Evolutionary conservation across 2,797 vertebrate species (phyloP), one percentile per base, ranked within the genome.

Genomic region (Poeciliopsis presidionis): DNA sequence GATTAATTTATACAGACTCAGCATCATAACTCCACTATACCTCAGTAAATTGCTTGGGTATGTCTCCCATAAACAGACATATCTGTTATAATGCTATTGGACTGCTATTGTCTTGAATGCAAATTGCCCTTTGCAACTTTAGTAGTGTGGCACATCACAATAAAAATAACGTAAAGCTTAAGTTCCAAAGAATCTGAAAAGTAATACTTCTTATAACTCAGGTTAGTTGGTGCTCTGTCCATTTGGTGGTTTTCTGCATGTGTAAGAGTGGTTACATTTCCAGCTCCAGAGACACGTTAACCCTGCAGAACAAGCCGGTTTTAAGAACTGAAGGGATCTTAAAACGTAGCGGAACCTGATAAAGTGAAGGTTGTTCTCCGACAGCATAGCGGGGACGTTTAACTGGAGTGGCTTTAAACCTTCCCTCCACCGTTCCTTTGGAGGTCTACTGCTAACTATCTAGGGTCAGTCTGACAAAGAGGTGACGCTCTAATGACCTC

Each of bases 401-500:
- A 83, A 81, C 57, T 76, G 67, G 30, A 74, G 84, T 73, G 55
- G 73, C 73, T 51, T 78, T 47, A 28, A 4, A 49, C 73, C 81
- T 86, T 87, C 92, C 81, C 74, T 9, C 79, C 84, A 78, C 80
- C 13, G 13, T 47, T 71, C 88, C 77, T 79, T 93, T 93, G 84
- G 86, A 93, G 91, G 14, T 80, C 78, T 76, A 74, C 84, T 91
- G 91, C 81, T 81, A 94, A 95, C 92, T 92, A 89, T 47, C 81
- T 63, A 81, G 43, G 77, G 86, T 87, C 86, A 89, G 81, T 74
- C 87, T 93, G 80, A 89, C 94, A 91, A 83, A 51, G 78, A 94
- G 89, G 91, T 93, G 94, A 92, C 72, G 90, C 87, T 82, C 91
- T 93, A 94, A 95, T 94, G 91, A 93, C 93, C 88, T 93, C 93